phyloP scores from a whole-genome alignment of 2,113 vertebrate genomes.

The Drymodes brunneopygia region DNA sequence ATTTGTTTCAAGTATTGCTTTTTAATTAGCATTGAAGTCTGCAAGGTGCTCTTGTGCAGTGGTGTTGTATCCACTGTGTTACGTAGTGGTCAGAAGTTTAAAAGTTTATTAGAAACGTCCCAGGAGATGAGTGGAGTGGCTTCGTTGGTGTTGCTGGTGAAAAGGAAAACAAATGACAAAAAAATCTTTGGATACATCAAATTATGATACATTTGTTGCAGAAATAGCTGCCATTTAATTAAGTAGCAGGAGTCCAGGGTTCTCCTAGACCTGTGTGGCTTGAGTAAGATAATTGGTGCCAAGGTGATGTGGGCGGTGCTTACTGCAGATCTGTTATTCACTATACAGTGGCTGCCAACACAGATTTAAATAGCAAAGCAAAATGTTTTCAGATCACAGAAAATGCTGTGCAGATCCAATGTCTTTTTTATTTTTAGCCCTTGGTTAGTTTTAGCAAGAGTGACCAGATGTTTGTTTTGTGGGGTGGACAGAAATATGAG shows the following conservation, averaged over 20 bases:
- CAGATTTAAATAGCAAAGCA: background rate
- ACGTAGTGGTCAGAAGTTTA: background rate
- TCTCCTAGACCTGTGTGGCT: background rate
- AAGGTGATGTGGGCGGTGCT: background rate
- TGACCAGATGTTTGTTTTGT: background rate
- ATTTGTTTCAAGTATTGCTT: background rate
- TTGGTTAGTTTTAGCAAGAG: background rate
- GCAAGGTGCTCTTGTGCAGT: background rate
- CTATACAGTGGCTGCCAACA: accelerated
- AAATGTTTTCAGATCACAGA: background rate
- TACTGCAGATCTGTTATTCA: background rate
- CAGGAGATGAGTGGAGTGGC: background rate
- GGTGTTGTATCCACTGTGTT: background rate
- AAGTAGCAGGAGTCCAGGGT: background rate
- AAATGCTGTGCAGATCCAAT: background rate
- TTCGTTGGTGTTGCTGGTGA: background rate
- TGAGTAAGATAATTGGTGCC: background rate
- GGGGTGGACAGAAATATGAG: background rate
- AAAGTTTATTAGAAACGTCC: background rate
- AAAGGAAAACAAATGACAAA: background rate
- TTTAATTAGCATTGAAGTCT: background rate
- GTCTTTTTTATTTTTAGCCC: background rate
- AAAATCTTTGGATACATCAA: background rate
- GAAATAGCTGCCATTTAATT: background rate
- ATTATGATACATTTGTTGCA: background rate